These are phyloP conservation scores for Miichthys miiuy DNA, from an alignment of 2,797 vertebrate genomes.

Conservation along the genomic window DNA sequence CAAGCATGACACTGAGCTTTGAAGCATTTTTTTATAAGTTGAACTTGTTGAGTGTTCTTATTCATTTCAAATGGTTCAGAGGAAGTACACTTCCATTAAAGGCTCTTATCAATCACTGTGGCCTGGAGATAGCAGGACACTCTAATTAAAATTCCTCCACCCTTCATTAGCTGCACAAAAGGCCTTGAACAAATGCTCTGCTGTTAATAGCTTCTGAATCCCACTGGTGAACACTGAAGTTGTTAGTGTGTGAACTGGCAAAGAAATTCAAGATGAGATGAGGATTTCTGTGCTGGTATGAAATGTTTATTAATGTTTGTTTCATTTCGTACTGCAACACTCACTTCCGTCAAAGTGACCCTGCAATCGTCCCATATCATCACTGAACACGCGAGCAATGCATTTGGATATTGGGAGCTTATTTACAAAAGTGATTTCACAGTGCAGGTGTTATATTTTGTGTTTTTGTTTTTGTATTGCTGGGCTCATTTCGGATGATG, in stretches of 20 bases:
- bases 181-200: constrained; percentile 64
- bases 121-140: constrained; percentile 68
- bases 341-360: constrained; percentile 17
- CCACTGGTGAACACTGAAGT: constrained; percentile 32
- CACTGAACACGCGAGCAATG: constrained; percentile 15
- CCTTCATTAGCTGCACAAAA: constrained; percentile 77
- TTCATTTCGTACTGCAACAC: constrained; percentile 9
- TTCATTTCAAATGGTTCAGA: constrained; percentile 60
- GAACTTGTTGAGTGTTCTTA: constrained; percentile 18
- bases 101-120: constrained; percentile 69
- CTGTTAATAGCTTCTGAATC: constrained; percentile 64
- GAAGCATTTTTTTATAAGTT: constrained; percentile 39
- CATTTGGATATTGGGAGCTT: constrained; percentile 16
- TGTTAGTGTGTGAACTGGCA: constrained; percentile 11
- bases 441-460: constrained; percentile 23
- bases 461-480: constrained; percentile 16
- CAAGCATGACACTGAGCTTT: constrained; percentile 51
- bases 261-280: constrained; percentile 43
- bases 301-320: constrained; percentile 45
- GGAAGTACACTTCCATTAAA: constrained; percentile 54
- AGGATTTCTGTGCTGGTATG: constrained; percentile 12
- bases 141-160: constrained; percentile 78
- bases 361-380: constrained; percentile 10
- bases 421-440: constrained; percentile 21
- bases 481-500: constrained; percentile 24